Percentiles rank a stretch among this genome's conserved stretches.
Evolutionary conservation across 2,113 vertebrate genomes (phyloP).

Genomic region (Laticauda colubrina): DNA sequence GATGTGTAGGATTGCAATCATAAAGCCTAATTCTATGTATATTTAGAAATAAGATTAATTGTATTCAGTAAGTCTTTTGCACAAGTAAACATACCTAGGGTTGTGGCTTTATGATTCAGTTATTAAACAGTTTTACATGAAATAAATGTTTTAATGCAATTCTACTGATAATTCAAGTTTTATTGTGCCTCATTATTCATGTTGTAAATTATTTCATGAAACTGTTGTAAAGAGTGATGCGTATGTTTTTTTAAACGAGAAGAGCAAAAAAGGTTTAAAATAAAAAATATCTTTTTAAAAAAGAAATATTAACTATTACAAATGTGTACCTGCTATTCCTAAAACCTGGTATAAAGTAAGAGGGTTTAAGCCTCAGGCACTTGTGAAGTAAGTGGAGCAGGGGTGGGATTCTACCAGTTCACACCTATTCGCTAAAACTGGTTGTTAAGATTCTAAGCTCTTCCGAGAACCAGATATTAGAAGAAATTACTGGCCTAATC

Average conservation of each 20-base stretch:
- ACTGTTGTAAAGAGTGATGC: not conserved
- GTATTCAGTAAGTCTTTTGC: not conserved
- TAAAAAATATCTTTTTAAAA: not conserved
- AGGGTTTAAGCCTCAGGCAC: not conserved
- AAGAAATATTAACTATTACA: not conserved
- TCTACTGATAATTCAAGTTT: not conserved
- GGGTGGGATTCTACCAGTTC: too few species aligned
- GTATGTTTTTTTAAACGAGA: not conserved
- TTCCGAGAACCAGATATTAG: too few species aligned
- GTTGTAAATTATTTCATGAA: not conserved
- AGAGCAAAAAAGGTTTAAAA: not conserved
- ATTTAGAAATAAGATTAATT: not conserved
- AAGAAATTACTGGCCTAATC: too few species aligned
- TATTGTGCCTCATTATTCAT: not conserved
- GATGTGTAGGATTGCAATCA: not conserved
- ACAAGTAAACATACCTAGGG: not conserved
- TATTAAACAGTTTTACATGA: not conserved
- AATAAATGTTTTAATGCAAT: not conserved
- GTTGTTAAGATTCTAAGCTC: too few species aligned
- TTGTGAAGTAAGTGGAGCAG: not conserved
- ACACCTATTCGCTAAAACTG: too few species aligned
- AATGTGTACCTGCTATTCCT: not conserved
- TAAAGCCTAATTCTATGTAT: not conserved
- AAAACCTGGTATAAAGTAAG: not conserved
- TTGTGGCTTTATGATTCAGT: not conserved